Conservation (phyloP, 2,888 invertebrate genomes). For the Pterostichus niger region DNA sequence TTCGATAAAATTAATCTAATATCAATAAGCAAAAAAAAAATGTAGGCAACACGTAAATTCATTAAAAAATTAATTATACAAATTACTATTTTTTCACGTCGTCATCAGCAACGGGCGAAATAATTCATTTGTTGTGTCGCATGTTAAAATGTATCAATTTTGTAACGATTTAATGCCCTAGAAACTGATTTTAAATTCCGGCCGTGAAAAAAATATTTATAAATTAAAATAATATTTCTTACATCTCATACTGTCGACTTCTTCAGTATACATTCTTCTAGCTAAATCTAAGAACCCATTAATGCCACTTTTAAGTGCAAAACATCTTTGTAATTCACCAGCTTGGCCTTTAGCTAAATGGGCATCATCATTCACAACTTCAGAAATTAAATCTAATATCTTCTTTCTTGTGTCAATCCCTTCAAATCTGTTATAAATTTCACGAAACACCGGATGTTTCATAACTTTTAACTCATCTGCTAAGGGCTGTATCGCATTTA, state of each 20-base stretch:
- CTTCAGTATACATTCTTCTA: conserved; percentile 90
- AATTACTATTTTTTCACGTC: too few species aligned
- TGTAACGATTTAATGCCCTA: too few species aligned
- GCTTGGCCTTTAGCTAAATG: conserved; percentile 79
- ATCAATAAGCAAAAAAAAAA: too few species aligned
- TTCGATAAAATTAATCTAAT: too few species aligned
- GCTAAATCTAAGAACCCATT: conserved; percentile 91
- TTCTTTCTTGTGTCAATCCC: conserved; percentile 71
- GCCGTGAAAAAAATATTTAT: too few species aligned
- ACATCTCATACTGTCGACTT: conserved; percentile 89
- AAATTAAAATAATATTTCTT: conserved; percentile 57
- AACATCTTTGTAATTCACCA: conserved; percentile 83
- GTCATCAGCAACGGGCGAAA: too few species aligned
- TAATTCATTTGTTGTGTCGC: too few species aligned
- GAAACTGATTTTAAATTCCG: too few species aligned
- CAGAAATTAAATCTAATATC: conserved; percentile 74
- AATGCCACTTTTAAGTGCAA: conserved; percentile 87
- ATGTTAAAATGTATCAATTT: too few species aligned
- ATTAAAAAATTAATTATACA: too few species aligned
- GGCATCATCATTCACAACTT: conserved; percentile 80
- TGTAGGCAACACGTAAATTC: too few species aligned
- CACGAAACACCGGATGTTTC: conserved; percentile 71
- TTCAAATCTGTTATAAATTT: conserved; percentile 32
- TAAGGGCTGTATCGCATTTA: conserved; percentile 86
- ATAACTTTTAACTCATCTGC: conserved; percentile 79